Evolutionary conservation across 2,797 vertebrate genomes (phyloP).

Genomic region (Sebastes oblongus): DNA sequence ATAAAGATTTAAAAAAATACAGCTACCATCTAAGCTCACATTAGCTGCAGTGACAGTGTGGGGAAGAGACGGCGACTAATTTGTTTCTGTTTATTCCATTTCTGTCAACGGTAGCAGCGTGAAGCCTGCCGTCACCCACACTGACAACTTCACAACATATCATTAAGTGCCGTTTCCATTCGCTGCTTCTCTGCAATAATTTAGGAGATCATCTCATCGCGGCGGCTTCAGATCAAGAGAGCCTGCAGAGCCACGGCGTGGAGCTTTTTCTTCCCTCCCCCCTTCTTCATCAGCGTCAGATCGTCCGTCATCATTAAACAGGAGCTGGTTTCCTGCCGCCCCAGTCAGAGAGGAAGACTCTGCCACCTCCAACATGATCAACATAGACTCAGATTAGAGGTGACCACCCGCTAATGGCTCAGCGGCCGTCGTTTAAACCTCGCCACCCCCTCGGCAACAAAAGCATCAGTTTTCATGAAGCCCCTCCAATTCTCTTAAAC

Average conservation of each 20-base stretch:
- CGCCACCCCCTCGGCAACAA: constrained; percentile 31
- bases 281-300: background rate
- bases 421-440: constrained; percentile 32
- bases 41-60: background rate
- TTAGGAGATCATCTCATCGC: constrained; percentile 32
- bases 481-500: constrained; percentile 50
- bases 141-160: constrained; percentile 45
- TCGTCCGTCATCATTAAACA: constrained; percentile 27
- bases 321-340: constrained; percentile 19
- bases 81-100: constrained; percentile 27
- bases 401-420: constrained; percentile 47
- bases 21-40: background rate
- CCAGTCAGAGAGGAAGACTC: constrained; percentile 10
- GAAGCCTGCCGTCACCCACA: constrained; percentile 33
- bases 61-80: background rate
- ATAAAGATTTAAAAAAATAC: background rate
- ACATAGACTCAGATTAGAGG: constrained; percentile 28
- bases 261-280: background rate
- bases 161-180: constrained; percentile 39
- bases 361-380: constrained; percentile 15
- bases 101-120: constrained; percentile 37
- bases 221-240: constrained; percentile 1
- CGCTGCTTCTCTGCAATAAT: constrained; percentile 31
- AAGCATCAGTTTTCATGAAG: constrained; percentile 51
- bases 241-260: constrained; percentile 31